Percentiles rank a stretch among this genome's conserved stretches.
Conservation (phyloP, 1,140 invertebrate species). For the Lepeophtheirus salmonis region DNA sequence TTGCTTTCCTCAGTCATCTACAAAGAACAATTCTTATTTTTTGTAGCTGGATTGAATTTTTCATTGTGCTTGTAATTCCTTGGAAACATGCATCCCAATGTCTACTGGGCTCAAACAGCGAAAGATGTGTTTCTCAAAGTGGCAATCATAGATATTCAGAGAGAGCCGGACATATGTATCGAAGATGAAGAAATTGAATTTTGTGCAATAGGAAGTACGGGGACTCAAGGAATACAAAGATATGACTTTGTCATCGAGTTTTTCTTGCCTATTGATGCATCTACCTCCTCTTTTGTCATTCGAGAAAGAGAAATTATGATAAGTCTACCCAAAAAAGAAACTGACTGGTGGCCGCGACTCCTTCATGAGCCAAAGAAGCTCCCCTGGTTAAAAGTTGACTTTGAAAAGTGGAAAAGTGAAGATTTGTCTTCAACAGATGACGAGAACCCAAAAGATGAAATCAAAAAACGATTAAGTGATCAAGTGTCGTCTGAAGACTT, state of each 20-base stretch:
- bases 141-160: slow-evolving; percentile 59
- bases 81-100: slow-evolving; percentile 25
- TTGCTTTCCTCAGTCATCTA: too few species aligned
- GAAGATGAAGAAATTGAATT: slow-evolving; percentile 35
- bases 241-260: not conserved
- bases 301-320: not conserved
- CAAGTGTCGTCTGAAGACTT: not conserved
- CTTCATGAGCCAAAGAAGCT: not conserved
- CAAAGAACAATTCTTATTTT: too few species aligned
- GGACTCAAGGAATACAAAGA: slow-evolving; percentile 43
- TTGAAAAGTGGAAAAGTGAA: not conserved
- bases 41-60: too few species aligned
- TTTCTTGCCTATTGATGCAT: not conserved
- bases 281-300: not conserved
- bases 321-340: not conserved
- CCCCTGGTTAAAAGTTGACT: not conserved
- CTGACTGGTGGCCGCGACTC: not conserved
- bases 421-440: slow-evolving; percentile 14
- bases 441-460: not conserved
- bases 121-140: slow-evolving; percentile 52
- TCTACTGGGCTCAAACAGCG: slow-evolving; percentile 79
- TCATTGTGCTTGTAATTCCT: too few species aligned
- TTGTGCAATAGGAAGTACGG: slow-evolving; percentile 35
- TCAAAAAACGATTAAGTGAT: not conserved
- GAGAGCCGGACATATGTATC: slow-evolving; percentile 38